Conservation (phyloP, 92 coral and sea anemone species). For the Zoanthus sansibaricus region DNA sequence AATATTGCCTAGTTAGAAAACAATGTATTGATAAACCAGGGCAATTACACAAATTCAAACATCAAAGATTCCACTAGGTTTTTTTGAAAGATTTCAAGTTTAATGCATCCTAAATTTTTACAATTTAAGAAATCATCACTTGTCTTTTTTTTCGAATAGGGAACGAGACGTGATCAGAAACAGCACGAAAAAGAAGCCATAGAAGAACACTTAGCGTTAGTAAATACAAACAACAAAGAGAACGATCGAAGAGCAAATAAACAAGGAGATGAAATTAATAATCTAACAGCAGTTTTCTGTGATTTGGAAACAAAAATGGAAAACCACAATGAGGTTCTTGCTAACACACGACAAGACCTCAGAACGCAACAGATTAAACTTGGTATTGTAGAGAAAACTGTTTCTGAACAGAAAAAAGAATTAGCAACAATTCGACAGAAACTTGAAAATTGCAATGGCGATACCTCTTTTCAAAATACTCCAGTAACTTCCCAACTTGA, state of each 20-base stretch:
- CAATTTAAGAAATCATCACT: neutral
- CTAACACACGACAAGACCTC: constrained; percentile 54
- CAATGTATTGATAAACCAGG: too few species aligned
- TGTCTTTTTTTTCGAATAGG: constrained; percentile 32
- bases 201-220: constrained; percentile 47
- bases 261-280: constrained; percentile 2
- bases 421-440: constrained; percentile 17
- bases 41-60: too few species aligned
- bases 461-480: neutral
- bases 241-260: neutral
- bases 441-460: neutral
- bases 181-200: constrained; percentile 44
- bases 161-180: constrained; percentile 46
- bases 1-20: too few species aligned
- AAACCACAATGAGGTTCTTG: constrained; percentile 63
- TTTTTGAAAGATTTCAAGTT: neutral
- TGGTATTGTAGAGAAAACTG: constrained; percentile 34
- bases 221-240: constrained; percentile 26
- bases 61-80: too few species aligned
- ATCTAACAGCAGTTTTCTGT: constrained; percentile 23
- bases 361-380: constrained; percentile 61
- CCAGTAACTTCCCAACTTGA: constrained; percentile 44
- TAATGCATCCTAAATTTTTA: neutral
- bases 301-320: constrained; percentile 37
- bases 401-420: constrained; percentile 32